phyloP scores from a whole-genome alignment of 2,888 invertebrate species.

The Lissonota sp. region DNA sequence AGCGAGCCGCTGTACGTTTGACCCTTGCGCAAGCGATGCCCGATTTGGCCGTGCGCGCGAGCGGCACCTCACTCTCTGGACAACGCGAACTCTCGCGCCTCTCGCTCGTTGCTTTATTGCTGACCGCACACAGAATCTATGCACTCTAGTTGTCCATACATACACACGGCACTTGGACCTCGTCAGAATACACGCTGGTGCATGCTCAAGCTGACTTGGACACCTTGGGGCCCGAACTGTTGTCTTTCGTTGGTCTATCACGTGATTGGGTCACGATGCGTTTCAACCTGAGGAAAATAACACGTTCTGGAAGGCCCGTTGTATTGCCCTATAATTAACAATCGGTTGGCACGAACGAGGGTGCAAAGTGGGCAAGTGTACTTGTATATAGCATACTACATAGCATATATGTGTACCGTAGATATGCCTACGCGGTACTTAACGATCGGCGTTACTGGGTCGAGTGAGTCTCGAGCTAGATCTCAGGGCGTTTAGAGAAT shows the following conservation, averaged over 20 bases:
- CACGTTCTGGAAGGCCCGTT: constrained; percentile 52
- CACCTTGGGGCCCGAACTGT: background rate
- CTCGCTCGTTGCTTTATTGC: constrained; percentile 36
- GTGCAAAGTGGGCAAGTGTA: background rate
- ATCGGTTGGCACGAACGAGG: constrained; percentile 17
- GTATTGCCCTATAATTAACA: constrained; percentile 52
- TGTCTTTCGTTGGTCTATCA: constrained; percentile 58
- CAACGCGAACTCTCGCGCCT: constrained; percentile 49
- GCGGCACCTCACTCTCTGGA: constrained; percentile 43
- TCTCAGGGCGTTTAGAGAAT: constrained; percentile 18
- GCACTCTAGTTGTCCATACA: constrained; percentile 25
- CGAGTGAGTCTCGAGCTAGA: constrained; percentile 40
- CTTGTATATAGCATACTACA: background rate
- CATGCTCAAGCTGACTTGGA: constrained; percentile 10
- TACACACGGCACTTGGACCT: constrained; percentile 30
- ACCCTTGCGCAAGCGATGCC: constrained; percentile 58
- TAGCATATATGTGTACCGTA: background rate
- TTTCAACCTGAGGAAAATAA: constrained; percentile 56
- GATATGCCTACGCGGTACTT: constrained; percentile 17
- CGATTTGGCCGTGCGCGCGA: constrained; percentile 54
- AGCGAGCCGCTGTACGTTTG: constrained; percentile 60
- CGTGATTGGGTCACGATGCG: constrained; percentile 61
- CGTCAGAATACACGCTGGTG: constrained; percentile 39
- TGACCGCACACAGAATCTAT: constrained; percentile 30
- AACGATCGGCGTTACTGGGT: constrained; percentile 37